Conservation (phyloP, 2,888 invertebrate genomes). For the Adelphocoris suturalis region DNA sequence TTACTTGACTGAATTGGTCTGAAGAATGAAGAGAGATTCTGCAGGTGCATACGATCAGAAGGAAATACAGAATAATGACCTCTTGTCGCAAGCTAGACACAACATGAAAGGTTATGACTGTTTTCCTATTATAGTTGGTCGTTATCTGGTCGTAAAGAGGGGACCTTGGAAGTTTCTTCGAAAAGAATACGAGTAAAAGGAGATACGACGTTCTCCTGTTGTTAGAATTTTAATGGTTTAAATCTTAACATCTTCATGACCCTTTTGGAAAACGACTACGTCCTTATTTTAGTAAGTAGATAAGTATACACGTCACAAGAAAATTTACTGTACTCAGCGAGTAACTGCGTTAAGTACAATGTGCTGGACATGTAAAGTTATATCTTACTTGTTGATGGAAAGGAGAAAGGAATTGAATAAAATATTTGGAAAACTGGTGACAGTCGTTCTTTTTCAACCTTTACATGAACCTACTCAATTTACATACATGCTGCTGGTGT, state of each 20-base stretch:
- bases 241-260: background rate
- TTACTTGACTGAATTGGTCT: background rate
- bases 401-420: too few relatives aligned
- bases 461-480: too few relatives aligned
- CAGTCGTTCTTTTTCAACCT: too few relatives aligned
- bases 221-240: background rate
- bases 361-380: too few relatives aligned
- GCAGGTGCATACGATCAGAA: background rate
- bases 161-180: background rate
- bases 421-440: too few relatives aligned
- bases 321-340: too few relatives aligned
- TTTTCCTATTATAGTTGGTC: constrained; percentile 17
- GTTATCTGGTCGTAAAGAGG: constrained; percentile 11
- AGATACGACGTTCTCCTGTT: background rate
- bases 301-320: too few relatives aligned
- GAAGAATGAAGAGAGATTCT: background rate
- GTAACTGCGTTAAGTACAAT: too few relatives aligned
- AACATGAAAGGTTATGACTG: background rate
- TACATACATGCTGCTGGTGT: too few relatives aligned
- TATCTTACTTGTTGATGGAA: too few relatives aligned
- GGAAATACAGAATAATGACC: background rate
- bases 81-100: background rate
- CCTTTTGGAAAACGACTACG: background rate
- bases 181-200: background rate
- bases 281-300: background rate